Evolutionary conservation across 2,113 vertebrate genomes (phyloP).

Genomic region (Cephalopterus ornatus): DNA sequence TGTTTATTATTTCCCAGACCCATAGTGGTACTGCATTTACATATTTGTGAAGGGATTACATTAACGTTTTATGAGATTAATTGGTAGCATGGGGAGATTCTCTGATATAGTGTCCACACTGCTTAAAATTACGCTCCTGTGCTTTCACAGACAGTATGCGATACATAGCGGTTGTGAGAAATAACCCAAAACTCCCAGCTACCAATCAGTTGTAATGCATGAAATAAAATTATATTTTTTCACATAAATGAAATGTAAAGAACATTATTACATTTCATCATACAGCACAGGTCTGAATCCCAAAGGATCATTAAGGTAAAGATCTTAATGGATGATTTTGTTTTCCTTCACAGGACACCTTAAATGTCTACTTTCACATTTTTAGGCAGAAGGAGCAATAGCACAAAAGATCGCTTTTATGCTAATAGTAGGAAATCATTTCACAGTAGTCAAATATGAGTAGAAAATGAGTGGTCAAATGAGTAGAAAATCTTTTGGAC

Average conservation of each 20-base stretch:
- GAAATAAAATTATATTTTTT: background rate
- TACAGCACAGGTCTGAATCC: background rate
- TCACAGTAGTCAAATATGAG: background rate
- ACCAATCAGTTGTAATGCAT: background rate
- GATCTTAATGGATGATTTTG: background rate
- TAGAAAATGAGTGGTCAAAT: conserved; percentile 5
- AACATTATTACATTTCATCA: background rate
- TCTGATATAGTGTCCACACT: background rate
- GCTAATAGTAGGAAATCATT: background rate
- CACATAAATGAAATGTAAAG: background rate
- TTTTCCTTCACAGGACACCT: background rate
- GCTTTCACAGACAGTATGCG: background rate
- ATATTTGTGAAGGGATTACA: conserved; percentile 77
- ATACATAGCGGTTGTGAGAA: background rate
- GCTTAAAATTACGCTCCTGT: conserved; percentile 3
- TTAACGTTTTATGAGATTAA: conserved; percentile 70
- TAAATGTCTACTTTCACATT: background rate
- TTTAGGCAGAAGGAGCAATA: conserved; percentile 1
- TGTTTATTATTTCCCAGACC: conserved; percentile 74
- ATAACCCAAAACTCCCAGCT: background rate
- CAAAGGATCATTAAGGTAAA: background rate
- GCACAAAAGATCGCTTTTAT: background rate
- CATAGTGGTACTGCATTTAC: conserved; percentile 57
- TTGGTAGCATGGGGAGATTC: conserved; percentile 52
- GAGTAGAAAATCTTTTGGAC: background rate